A percentile compares a stretch with the other conserved stretches of the same genome.
Evolutionary conservation across 2,113 vertebrate genomes (phyloP).

Genomic region (Brienomyrus longianalis): DNA sequence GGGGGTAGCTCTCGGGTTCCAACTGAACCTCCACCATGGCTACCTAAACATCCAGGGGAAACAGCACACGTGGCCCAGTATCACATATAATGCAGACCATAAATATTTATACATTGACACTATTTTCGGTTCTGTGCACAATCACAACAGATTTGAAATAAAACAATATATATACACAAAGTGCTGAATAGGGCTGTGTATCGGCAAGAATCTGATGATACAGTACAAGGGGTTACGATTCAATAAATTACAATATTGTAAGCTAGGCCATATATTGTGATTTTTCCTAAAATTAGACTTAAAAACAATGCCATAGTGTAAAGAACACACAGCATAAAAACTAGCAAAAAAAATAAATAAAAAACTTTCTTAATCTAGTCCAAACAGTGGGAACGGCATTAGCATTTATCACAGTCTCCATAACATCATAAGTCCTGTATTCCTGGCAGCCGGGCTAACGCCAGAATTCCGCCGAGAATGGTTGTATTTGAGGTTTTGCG

Average conservation of each 20-base stretch:
- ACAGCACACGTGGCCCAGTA: not conserved
- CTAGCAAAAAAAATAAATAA: no score
- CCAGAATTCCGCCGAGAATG: not conserved
- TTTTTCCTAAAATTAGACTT: not conserved
- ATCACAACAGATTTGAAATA: not conserved
- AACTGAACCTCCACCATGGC: conserved; percentile 98
- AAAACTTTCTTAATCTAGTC: not conserved
- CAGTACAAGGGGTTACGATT: not conserved
- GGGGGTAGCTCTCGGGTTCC: conserved; percentile 70
- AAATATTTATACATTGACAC: not conserved
- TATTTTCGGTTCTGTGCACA: not conserved
- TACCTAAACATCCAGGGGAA: conserved; percentile 62
- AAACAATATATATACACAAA: not conserved
- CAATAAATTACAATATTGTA: not conserved
- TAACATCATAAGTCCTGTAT: not conserved
- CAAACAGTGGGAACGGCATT: not conserved
- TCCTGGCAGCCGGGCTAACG: not conserved
- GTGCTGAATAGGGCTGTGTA: not conserved
- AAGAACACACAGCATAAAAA: not conserved
- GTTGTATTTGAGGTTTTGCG: not conserved
- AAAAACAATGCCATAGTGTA: not conserved
- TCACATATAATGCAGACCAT: not conserved
- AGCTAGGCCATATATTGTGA: not conserved
- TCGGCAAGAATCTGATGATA: not conserved
- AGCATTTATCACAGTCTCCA: not conserved